phyloP scores from a whole-genome alignment of 2,113 vertebrate species.

The Halcyon malimbica region DNA sequence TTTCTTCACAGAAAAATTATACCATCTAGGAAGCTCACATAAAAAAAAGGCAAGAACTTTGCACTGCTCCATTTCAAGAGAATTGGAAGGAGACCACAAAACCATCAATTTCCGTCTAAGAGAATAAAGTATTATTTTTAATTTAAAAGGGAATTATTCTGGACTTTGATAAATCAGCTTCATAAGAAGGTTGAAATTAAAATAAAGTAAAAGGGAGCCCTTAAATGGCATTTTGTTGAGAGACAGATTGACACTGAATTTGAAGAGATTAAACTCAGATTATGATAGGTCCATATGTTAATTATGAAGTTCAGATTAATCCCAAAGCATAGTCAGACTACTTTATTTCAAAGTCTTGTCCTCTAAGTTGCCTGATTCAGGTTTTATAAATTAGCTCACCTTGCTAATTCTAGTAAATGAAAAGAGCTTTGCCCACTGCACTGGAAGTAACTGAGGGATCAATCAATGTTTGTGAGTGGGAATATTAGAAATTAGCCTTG shows the following conservation, averaged over 20 bases:
- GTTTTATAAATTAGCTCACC: conserved; percentile 11
- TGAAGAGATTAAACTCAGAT: conserved; percentile 42
- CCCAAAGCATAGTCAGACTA: neutral
- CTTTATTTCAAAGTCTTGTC: neutral
- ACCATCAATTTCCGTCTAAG: neutral
- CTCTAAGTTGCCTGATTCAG: neutral
- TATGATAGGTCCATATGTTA: neutral
- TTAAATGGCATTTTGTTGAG: neutral
- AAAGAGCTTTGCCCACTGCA: neutral
- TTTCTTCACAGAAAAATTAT: neutral
- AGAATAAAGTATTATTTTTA: conserved; percentile 15
- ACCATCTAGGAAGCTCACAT: neutral
- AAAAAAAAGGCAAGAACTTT: neutral
- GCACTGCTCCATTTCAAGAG: neutral
- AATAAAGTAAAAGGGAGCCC: neutral
- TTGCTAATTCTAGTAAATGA: neutral
- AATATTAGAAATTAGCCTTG: neutral
- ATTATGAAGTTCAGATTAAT: conserved; percentile 30
- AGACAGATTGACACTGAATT: neutral
- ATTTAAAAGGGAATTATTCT: conserved; percentile 28
- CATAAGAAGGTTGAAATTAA: conserved; percentile 23
- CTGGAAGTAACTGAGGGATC: neutral
- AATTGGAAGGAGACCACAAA: neutral
- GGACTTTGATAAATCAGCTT: neutral
- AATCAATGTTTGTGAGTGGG: neutral